Conservation (phyloP, 2,113 vertebrate species). For the Pachycephala philippinensis region DNA sequence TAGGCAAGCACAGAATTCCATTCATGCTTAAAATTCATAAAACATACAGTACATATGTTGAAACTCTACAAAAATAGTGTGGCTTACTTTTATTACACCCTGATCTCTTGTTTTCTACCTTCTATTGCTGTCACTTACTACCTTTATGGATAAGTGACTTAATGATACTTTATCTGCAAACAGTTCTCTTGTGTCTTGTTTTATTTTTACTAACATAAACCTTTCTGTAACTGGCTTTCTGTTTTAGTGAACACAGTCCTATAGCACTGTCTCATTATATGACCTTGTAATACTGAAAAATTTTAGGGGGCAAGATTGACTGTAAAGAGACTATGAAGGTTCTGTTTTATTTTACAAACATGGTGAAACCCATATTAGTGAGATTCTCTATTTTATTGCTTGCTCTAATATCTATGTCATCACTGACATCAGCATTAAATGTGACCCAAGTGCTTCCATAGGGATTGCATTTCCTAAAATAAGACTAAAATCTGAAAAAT, state of each 20-base stretch:
- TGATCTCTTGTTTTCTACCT: constrained; percentile 17
- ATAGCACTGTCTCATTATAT: background rate
- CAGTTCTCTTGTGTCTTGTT: constrained; percentile 20
- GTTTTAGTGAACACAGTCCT: background rate
- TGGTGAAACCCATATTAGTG: background rate
- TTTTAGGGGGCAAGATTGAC: background rate
- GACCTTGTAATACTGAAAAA: background rate
- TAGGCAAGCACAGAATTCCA: constrained; percentile 50
- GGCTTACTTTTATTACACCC: constrained; percentile 33
- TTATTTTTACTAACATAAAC: constrained; percentile 10
- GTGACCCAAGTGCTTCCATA: background rate
- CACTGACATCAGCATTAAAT: background rate
- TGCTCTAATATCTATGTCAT: background rate
- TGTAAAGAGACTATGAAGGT: background rate
- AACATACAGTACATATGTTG: constrained; percentile 8
- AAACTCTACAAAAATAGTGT: constrained; percentile 25
- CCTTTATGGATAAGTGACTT: constrained; percentile 15
- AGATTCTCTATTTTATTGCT: background rate
- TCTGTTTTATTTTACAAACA: background rate
- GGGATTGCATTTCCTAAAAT: background rate
- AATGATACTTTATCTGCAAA: constrained; percentile 26
- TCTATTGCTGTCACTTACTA: constrained; percentile 3
- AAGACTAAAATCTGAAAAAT: background rate
- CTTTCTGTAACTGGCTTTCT: background rate
- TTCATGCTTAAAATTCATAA: constrained; percentile 57